A percentile compares a stretch with the other conserved stretches of the same genome.
These are phyloP conservation scores for Eulemur rubriventer DNA, from an alignment of 2,797 vertebrate genomes.

Conservation along the genomic window DNA sequence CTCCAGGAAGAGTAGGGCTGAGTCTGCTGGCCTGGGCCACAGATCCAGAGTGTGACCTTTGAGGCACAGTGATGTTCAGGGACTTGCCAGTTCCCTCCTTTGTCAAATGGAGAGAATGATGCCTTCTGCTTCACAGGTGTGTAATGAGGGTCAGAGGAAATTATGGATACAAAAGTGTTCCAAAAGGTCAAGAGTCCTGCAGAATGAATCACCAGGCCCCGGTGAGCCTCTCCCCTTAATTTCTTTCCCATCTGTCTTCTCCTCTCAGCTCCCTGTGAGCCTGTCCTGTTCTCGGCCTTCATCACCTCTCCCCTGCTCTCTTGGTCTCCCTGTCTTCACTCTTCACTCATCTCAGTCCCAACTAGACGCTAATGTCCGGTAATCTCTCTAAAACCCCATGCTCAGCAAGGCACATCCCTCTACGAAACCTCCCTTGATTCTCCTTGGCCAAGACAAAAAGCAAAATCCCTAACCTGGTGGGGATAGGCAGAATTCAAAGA, in stretches of 20 bases:
- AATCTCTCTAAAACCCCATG: neutral
- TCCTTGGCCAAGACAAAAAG: neutral
- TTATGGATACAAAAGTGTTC: neutral
- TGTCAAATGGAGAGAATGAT: neutral
- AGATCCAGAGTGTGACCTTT: neutral
- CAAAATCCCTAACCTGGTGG: neutral
- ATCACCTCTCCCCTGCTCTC: fast-evolving
- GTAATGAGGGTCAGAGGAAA: neutral
- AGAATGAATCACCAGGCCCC: neutral
- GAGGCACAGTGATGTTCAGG: neutral
- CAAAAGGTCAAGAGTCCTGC: neutral
- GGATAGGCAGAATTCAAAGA: neutral
- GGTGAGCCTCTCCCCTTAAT: neutral
- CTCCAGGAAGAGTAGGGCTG: neutral
- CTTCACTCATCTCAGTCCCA: neutral
- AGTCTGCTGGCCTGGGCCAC: neutral
- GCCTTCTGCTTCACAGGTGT: neutral
- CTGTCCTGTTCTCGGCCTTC: fast-evolving
- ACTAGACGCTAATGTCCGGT: neutral
- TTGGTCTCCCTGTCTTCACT: neutral
- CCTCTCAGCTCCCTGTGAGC: neutral
- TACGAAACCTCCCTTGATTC: neutral
- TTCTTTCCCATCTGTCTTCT: neutral
- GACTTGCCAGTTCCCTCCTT: neutral
- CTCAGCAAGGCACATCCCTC: neutral